A percentile compares a stretch with the other conserved stretches of the same genome.
phyloP scores from a whole-genome alignment of 2,113 vertebrate genomes.

The Nesoenas mayeri region DNA sequence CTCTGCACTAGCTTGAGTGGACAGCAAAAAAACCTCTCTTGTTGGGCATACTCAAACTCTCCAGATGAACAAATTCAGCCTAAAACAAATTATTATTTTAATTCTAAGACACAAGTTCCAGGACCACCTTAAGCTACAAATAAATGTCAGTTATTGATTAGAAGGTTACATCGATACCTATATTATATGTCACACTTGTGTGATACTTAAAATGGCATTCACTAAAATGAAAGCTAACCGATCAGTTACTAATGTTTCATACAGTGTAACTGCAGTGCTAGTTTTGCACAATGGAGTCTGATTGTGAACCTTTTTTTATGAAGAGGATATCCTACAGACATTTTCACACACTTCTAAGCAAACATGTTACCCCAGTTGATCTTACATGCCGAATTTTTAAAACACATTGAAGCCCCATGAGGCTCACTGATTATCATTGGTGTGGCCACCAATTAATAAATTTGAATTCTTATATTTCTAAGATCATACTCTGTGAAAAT shows the following conservation, averaged over 20 bases:
- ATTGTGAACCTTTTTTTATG: neutral
- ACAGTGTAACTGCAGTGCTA: neutral
- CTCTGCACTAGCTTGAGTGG: neutral
- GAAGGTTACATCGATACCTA: neutral
- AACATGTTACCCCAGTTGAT: neutral
- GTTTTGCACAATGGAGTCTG: neutral
- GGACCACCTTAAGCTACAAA: neutral
- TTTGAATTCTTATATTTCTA: neutral
- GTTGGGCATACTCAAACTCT: neutral
- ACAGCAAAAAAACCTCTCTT: neutral
- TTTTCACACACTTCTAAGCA: neutral
- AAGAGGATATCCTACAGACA: neutral
- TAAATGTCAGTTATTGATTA: neutral
- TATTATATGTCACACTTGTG: neutral
- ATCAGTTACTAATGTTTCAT: neutral
- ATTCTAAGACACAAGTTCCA: neutral
- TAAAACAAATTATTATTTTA: neutral
- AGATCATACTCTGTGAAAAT: neutral
- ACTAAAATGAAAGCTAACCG: neutral
- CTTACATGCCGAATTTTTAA: neutral
- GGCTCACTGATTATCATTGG: neutral
- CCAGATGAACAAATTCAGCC: fast-evolving
- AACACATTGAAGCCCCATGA: neutral
- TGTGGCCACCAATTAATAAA: neutral
- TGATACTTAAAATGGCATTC: neutral